A percentile compares a stretch with the other conserved stretches of the same genome.
These are phyloP conservation scores for Mycteria americana DNA, from an alignment of 2,797 vertebrate species.

Conservation along the genomic window DNA sequence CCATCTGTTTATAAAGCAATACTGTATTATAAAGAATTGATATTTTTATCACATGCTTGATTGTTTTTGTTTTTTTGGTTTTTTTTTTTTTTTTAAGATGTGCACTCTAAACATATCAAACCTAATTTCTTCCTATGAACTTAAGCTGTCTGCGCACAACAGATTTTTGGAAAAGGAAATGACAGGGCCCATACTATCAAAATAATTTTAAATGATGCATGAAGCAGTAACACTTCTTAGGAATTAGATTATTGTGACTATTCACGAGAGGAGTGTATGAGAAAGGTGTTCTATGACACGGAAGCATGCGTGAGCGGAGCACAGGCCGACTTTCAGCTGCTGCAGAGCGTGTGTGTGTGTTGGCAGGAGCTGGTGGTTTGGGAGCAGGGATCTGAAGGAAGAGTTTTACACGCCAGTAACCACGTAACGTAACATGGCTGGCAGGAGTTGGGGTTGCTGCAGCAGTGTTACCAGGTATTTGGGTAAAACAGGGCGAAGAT, in stretches of 20 bases:
- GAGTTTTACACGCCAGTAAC: neutral
- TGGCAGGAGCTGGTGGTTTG: neutral
- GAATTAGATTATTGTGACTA: neutral
- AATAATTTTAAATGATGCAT: neutral
- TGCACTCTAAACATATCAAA: constrained; percentile 80
- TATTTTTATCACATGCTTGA: constrained; percentile 79
- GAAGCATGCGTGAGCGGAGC: neutral
- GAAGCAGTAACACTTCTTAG: constrained; percentile 28
- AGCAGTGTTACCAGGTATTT: neutral
- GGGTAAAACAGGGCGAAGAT: neutral
- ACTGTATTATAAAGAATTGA: constrained; percentile 83
- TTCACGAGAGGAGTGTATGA: neutral
- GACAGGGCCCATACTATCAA: constrained; percentile 57
- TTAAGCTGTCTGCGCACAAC: constrained; percentile 83
- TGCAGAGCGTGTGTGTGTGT: neutral
- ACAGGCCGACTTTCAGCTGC: neutral
- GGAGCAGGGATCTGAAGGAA: neutral
- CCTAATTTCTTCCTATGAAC: constrained; percentile 77
- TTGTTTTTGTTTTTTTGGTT: constrained; percentile 53
- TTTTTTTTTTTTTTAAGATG: constrained; percentile 62
- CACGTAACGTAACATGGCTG: neutral
- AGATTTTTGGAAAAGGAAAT: constrained; percentile 46
- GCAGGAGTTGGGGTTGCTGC: neutral
- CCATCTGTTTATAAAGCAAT: constrained; percentile 85
- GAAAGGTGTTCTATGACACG: constrained; percentile 21